Conservation (phyloP, 1,140 invertebrate genomes). For the Drosophila nigromelanica region DNA sequence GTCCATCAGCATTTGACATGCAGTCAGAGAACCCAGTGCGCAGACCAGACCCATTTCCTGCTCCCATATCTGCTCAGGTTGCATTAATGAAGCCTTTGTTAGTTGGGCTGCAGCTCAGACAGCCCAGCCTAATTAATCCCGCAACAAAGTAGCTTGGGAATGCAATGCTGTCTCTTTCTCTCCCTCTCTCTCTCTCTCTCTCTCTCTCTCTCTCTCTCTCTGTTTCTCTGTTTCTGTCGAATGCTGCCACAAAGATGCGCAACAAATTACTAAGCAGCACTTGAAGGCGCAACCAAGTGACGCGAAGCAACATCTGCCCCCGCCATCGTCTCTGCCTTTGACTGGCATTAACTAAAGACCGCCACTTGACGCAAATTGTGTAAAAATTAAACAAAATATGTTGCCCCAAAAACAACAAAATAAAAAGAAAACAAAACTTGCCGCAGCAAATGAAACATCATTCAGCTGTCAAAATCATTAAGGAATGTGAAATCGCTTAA, state of each 20-base stretch:
- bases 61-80: slow-evolving; percentile 47
- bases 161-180: slow-evolving; percentile 1
- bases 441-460: slow-evolving; percentile 69
- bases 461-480: slow-evolving; percentile 81
- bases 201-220: not conserved
- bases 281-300: not conserved
- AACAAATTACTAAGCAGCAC: slow-evolving; percentile 22
- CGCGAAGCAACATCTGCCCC: slow-evolving; percentile 46
- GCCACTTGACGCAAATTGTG: slow-evolving; percentile 62
- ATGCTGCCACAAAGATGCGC: slow-evolving; percentile 9
- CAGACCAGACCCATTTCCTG: not conserved
- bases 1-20: slow-evolving; percentile 48
- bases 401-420: slow-evolving; percentile 18
- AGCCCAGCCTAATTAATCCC: slow-evolving; percentile 58
- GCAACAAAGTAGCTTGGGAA: slow-evolving; percentile 2
- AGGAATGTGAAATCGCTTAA: slow-evolving; percentile 79
- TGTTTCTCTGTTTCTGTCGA: not conserved
- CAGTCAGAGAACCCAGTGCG: slow-evolving; percentile 5
- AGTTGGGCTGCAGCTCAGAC: not conserved
- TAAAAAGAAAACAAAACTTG: slow-evolving; percentile 32
- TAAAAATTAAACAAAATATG: slow-evolving; percentile 53
- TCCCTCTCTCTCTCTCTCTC: not conserved
- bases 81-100: slow-evolving; percentile 71
- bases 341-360: slow-evolving; percentile 77
- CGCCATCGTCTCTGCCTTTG: slow-evolving; percentile 33